Evolutionary conservation across 2,888 invertebrate species (phyloP).

Genomic region (Apamea epomidion): DNA sequence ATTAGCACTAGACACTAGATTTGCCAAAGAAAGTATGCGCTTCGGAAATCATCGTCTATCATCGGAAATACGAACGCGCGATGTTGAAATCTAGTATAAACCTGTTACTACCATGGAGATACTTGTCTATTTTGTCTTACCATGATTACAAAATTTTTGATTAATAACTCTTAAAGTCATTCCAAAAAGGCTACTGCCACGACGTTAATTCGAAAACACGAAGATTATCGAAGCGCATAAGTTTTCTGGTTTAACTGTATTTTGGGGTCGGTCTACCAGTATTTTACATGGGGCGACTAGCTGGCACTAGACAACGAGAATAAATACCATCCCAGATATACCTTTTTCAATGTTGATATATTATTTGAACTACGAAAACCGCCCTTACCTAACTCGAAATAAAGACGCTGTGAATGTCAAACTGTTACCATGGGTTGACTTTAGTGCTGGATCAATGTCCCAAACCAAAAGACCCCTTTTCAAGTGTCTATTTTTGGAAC

Average conservation of each 20-base stretch:
- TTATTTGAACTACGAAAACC: neutral
- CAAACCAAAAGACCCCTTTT: neutral
- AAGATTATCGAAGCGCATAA: neutral
- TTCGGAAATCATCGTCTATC: neutral
- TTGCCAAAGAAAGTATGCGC: neutral
- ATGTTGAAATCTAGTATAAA: neutral
- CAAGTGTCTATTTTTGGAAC: neutral
- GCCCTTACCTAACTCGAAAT: neutral
- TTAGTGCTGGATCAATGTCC: neutral
- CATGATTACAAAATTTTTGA: neutral
- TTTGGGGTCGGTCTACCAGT: neutral
- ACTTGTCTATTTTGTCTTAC: neutral
- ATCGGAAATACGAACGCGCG: neutral
- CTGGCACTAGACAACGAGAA: neutral
- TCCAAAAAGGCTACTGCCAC: neutral
- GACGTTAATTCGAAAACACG: neutral
- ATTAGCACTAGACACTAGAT: neutral
- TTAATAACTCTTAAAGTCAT: no score
- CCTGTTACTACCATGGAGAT: neutral
- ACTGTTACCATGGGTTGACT: neutral
- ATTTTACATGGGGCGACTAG: neutral
- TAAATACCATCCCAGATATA: neutral
- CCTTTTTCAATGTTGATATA: neutral
- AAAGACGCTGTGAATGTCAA: neutral
- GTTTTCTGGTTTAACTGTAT: neutral